phyloP scores from a whole-genome alignment of 2,797 vertebrate genomes.

The Lates japonicus region DNA sequence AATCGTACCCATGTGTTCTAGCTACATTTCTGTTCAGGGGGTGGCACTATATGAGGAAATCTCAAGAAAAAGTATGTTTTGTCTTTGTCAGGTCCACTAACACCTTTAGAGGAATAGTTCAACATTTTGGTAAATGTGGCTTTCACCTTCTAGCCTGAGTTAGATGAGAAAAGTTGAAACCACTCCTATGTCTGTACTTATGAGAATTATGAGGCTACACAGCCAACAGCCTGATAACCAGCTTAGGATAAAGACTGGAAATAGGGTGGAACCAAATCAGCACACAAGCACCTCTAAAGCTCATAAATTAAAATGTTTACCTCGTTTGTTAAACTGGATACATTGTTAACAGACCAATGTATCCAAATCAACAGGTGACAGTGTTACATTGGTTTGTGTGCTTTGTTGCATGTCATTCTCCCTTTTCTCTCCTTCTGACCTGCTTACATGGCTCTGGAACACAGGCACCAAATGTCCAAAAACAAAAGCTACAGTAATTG shows the following conservation, averaged over 20 bases:
- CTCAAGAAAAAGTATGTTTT: not conserved
- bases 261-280: too few relatives aligned
- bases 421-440: not conserved
- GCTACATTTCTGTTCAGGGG: conserved; percentile 35
- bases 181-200: not conserved
- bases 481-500: too few relatives aligned
- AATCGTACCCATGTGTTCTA: conserved; percentile 20
- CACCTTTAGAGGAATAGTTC: not conserved
- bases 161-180: not conserved
- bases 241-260: not conserved
- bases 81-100: not conserved
- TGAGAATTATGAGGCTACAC: not conserved
- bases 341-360: too few relatives aligned
- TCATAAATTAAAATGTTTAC: too few relatives aligned
- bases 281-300: too few relatives aligned
- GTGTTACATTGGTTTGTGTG: too few relatives aligned
- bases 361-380: too few relatives aligned
- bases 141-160: not conserved
- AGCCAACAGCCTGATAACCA: not conserved
- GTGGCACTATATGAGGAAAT: not conserved
- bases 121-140: not conserved
- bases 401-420: not conserved
- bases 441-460: not conserved
- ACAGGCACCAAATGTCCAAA: not conserved
- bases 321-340: too few relatives aligned